These are phyloP conservation scores for Allobates femoralis DNA, from an alignment of 2,797 vertebrate species.

Conservation along the genomic window DNA sequence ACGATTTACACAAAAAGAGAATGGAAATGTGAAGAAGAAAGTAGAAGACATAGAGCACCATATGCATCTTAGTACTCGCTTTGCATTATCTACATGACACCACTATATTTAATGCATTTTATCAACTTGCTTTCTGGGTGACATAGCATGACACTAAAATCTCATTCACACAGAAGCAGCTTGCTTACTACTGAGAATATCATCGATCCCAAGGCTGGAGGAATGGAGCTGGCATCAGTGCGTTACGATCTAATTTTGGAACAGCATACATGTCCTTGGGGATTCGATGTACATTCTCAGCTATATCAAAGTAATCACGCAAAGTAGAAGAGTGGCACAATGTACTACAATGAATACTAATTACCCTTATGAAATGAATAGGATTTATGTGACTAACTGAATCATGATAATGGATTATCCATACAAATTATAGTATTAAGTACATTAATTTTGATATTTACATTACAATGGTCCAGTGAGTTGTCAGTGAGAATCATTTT, in stretches of 20 bases:
- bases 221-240: background rate
- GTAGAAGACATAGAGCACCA: background rate
- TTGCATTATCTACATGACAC: background rate
- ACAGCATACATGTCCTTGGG: conserved; percentile 18
- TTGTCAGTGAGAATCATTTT: no score
- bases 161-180: background rate
- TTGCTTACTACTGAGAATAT: background rate
- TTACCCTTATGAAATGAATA: background rate
- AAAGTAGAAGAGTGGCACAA: background rate
- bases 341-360: conserved; percentile 1
- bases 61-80: background rate
- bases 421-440: background rate
- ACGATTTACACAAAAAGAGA: background rate
- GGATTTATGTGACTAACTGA: background rate
- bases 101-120: background rate
- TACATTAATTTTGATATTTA: background rate
- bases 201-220: background rate
- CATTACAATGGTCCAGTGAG: background rate
- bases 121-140: background rate
- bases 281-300: background rate
- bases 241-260: conserved; percentile 6
- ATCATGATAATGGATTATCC: background rate
- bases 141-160: background rate
- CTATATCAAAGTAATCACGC: background rate
- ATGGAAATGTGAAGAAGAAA: background rate